Conservation (phyloP, 2,797 vertebrate species). For the Monodelphis domestica region DNA sequence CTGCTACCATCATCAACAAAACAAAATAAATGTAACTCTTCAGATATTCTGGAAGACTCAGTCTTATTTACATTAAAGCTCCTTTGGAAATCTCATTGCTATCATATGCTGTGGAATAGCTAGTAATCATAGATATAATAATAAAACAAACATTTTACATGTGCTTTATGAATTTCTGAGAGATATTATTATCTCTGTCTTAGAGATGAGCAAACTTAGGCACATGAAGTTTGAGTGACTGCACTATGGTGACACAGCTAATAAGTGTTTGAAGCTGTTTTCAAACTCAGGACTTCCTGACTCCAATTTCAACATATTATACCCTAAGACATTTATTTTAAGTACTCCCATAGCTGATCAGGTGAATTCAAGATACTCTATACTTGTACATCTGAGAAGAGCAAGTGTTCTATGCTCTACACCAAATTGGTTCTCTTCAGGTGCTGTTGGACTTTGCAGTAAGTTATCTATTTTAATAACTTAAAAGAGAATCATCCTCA, state of each 20-base stretch:
- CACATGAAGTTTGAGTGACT: neutral
- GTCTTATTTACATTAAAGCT: neutral
- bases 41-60: neutral
- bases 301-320: neutral
- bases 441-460: neutral
- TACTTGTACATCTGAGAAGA: slow-evolving; percentile 68
- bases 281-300: neutral
- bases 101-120: neutral
- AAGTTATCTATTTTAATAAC: neutral
- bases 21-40: neutral
- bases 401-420: slow-evolving; percentile 27
- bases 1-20: neutral
- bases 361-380: slow-evolving; percentile 58
- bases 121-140: neutral
- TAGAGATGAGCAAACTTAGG: neutral
- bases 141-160: neutral
- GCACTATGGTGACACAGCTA: neutral
- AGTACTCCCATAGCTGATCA: slow-evolving; percentile 48
- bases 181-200: neutral
- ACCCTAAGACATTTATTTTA: neutral
- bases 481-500: neutral
- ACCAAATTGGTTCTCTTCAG: neutral
- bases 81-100: neutral
- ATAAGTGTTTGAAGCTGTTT: neutral
- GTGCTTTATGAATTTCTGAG: neutral